These are phyloP conservation scores for Cyprinus carpio DNA, from an alignment of 2,113 vertebrate genomes.

Conservation along the genomic window DNA sequence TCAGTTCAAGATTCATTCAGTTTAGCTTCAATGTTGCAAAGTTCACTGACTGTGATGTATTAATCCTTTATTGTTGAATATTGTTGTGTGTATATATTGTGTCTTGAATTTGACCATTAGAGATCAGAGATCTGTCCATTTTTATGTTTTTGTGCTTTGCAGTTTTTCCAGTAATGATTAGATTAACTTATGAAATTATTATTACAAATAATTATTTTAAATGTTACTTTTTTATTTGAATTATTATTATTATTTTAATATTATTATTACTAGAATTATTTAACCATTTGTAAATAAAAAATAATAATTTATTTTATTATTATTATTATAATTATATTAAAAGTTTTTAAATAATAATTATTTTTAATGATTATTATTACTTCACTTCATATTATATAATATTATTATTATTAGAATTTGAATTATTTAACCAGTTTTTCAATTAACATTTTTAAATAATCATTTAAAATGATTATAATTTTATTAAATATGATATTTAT, in stretches of 20 bases:
- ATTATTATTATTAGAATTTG: too few relatives aligned
- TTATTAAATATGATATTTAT: background rate
- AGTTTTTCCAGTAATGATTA: background rate
- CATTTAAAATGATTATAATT: background rate
- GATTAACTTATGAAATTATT: background rate
- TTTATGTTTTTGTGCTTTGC: background rate
- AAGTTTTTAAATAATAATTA: too few relatives aligned
- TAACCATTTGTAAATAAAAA: too few relatives aligned
- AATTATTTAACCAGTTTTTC: too few relatives aligned
- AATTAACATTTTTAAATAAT: too few relatives aligned
- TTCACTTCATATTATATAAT: too few relatives aligned
- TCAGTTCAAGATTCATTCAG: background rate
- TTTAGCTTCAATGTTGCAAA: background rate
- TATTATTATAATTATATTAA: too few relatives aligned
- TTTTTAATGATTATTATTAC: too few relatives aligned
- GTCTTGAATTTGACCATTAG: too few relatives aligned
- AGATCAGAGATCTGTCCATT: background rate
- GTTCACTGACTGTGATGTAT: background rate
- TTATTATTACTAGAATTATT: background rate
- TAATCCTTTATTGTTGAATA: background rate
- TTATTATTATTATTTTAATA: background rate
- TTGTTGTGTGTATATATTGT: background rate
- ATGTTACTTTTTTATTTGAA: background rate
- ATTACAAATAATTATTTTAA: background rate
- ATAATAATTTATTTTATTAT: too few relatives aligned